phyloP scores from a whole-genome alignment of 2,888 invertebrate genomes.

The Lucinisca nassula region DNA sequence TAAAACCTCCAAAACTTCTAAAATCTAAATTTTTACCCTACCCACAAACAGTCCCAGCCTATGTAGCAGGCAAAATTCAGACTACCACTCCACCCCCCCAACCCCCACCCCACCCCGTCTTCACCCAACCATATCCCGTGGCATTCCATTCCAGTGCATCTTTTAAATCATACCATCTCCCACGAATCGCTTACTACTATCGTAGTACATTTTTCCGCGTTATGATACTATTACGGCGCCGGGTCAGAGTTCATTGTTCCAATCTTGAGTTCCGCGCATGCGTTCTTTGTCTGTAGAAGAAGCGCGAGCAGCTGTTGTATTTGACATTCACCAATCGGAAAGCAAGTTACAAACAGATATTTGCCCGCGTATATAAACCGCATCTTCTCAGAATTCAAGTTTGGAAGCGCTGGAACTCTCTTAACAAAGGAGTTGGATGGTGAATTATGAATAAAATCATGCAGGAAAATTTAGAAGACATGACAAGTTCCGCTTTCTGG shows the following conservation, averaged over 20 bases:
- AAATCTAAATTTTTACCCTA: too few relatives aligned
- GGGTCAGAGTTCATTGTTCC: constrained; percentile 56
- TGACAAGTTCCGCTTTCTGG: constrained; percentile 90
- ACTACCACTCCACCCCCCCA: too few relatives aligned
- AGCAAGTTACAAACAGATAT: constrained; percentile 28
- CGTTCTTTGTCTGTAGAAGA: background rate
- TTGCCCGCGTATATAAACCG: constrained; percentile 61
- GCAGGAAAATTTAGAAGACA: constrained; percentile 79
- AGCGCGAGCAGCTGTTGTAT: constrained; percentile 24
- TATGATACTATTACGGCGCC: background rate
- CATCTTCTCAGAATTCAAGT: constrained; percentile 55
- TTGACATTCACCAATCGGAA: constrained; percentile 61
- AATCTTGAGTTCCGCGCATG: constrained; percentile 42
- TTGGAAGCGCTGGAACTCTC: constrained; percentile 45
- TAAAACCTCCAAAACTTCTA: too few relatives aligned
- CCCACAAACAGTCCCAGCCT: too few relatives aligned
- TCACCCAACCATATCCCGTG: too few relatives aligned
- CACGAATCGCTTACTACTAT: background rate
- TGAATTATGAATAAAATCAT: constrained; percentile 78
- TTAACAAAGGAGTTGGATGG: constrained; percentile 38
- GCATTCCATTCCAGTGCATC: too few relatives aligned
- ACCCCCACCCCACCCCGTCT: too few relatives aligned
- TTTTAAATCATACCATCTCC: too few relatives aligned
- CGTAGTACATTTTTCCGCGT: constrained; percentile 1
- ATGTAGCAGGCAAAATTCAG: too few relatives aligned